phyloP scores from a whole-genome alignment of 2,113 vertebrate species.

The Pteruthius melanotis region DNA sequence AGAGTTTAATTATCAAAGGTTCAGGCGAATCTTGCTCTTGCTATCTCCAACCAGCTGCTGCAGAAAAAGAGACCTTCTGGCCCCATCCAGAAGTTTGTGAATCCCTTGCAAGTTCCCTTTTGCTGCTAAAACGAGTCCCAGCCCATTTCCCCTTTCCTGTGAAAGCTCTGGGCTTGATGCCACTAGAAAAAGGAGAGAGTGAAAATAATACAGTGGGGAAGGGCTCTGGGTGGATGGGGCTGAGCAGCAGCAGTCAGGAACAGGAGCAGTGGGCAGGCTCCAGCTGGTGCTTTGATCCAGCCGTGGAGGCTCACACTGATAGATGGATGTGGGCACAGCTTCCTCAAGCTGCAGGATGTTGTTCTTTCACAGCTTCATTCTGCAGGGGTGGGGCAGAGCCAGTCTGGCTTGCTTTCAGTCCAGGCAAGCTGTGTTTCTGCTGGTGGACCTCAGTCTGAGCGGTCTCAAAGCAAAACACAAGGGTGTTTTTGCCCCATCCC shows the following conservation, averaged over 20 bases:
- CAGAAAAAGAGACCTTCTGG: conserved; percentile 62
- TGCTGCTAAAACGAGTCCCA: conserved; percentile 38
- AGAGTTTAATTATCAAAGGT: conserved; percentile 67
- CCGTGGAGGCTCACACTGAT: neutral
- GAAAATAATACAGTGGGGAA: conserved; percentile 21
- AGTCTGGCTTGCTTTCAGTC: neutral
- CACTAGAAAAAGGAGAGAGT: neutral
- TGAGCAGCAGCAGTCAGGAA: neutral
- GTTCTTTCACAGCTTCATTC: neutral
- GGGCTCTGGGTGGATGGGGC: neutral
- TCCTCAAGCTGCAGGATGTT: neutral
- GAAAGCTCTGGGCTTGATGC: conserved; percentile 20
- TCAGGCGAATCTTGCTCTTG: conserved; percentile 51
- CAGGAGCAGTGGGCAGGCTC: neutral
- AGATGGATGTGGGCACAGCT: neutral
- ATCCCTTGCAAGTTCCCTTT: conserved; percentile 38
- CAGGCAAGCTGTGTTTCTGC: neutral
- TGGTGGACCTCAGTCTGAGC: neutral
- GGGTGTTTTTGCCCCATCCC: neutral
- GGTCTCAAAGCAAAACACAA: neutral
- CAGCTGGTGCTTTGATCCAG: conserved; percentile 15
- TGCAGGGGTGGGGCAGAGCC: neutral
- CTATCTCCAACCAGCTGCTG: conserved; percentile 59
- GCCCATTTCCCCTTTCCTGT: conserved; percentile 10
- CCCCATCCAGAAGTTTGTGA: conserved; percentile 53